Base-by-base conservation (phyloP, 92 coral and sea anemone species). In the Actinostola sp. region DNA sequence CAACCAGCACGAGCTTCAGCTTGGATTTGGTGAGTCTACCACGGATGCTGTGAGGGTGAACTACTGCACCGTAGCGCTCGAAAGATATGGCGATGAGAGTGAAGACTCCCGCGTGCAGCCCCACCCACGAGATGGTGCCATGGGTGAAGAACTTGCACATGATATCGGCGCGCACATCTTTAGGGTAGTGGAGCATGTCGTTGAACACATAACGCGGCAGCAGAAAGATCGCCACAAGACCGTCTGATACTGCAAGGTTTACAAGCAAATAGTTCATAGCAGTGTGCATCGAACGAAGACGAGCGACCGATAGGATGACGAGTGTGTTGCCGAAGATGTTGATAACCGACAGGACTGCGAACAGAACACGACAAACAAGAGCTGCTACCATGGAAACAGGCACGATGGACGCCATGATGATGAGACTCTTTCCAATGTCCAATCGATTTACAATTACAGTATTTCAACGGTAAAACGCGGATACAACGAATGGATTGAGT, bases 31-130 rank as follows among this genome's bases (percentile, higher is more conserved):
- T 84, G 24, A 77, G 80, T 72, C 81, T 84, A 23, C 80, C 84
- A 42, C 72, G 75, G 10, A 28, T 74, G 54, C 79, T 70, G 36
- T 84, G 84, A 3, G 84, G 89, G 29, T 78, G 62, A 30, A 84
- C 57, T 3, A 84, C 84, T 4, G 76, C 89, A 15, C 74, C 66
- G 57, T 77, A 78, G 3, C 89, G 84, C 64, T 84, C 89, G 43
- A 84, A 61, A 3, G 89, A 70, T 44, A 84, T 72, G 9, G 71
- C 80, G 36, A 84, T 76, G 10, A 84, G 80, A 7, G 84, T 71
- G 63, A 84, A 84, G 28, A 84, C 76, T 24, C 76, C 74, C 33
- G 76, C 84, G 38, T 77, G 75, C 8, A 81, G 72, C 8, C 84
- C 89, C 28, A 78, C 59, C 84, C 84, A 77, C 1, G 84, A 75